Evolutionary conservation across 2,113 vertebrate species (phyloP).

Genomic region (Amphiprion percula): DNA sequence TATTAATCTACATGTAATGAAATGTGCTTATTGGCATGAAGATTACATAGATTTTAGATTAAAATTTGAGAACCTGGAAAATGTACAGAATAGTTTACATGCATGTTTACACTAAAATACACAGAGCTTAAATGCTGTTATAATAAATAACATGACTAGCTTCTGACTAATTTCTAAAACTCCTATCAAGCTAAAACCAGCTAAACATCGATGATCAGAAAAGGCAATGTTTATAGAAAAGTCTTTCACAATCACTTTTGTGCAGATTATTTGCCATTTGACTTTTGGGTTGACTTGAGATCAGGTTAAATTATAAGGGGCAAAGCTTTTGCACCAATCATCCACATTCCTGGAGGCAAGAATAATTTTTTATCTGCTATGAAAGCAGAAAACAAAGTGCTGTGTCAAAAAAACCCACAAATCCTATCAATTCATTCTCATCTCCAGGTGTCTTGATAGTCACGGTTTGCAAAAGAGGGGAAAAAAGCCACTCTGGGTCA

Average conservation of each 20-base stretch:
- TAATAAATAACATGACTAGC: no score
- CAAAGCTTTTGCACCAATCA: not conserved
- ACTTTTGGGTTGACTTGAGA: constrained; percentile 20
- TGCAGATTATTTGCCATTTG: not conserved
- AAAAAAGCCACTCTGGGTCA: constrained; percentile 20
- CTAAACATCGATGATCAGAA: not conserved
- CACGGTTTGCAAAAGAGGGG: not conserved
- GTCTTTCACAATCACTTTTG: constrained; percentile 28
- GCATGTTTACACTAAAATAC: no score
- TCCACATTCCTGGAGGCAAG: constrained; percentile 26
- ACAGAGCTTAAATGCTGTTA: no score
- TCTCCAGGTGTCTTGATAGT: not conserved
- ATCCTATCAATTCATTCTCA: constrained; percentile 34
- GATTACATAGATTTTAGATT: not conserved
- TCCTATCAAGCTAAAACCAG: not conserved
- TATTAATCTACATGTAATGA: not conserved
- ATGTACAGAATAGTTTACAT: not conserved
- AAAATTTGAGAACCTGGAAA: not conserved
- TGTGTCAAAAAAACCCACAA: not conserved
- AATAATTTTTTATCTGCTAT: constrained; percentile 29
- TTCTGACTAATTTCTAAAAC: not conserved
- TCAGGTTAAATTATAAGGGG: constrained; percentile 29
- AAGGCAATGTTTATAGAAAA: not conserved
- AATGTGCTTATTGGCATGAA: not conserved
- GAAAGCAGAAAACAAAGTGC: constrained; percentile 15